phyloP scores from a whole-genome alignment of 2,888 invertebrate genomes.

The Phortica okadai region DNA sequence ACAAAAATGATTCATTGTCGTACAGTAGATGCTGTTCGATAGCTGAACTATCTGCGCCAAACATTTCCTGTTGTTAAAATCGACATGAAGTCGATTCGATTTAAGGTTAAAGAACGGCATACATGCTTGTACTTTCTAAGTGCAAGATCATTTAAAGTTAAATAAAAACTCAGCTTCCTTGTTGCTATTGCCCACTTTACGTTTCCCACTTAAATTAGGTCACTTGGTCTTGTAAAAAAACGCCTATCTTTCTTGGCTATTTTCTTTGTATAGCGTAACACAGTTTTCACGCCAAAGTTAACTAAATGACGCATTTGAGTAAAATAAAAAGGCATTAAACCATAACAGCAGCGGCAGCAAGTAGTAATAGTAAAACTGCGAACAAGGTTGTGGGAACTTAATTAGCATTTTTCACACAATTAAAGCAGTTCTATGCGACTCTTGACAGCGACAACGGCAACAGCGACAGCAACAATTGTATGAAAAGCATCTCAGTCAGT shows the following conservation, averaged over 20 bases:
- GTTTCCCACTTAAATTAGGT: conserved; percentile 15
- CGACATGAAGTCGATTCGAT: background rate
- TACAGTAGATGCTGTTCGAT: conserved; percentile 6
- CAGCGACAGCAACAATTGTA: background rate
- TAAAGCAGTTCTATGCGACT: conserved; percentile 32
- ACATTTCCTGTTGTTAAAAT: background rate
- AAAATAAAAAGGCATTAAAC: conserved; percentile 46
- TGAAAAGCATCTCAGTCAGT: conserved; percentile 26
- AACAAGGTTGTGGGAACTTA: conserved; percentile 70
- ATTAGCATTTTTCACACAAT: conserved; percentile 73
- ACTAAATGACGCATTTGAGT: conserved; percentile 13
- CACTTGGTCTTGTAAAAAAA: background rate
- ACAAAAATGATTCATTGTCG: conserved; percentile 9
- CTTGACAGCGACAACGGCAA: background rate
- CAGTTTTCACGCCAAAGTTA: conserved; percentile 53
- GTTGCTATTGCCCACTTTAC: background rate
- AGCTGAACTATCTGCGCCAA: conserved; percentile 3
- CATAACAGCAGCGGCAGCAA: conserved; percentile 1
- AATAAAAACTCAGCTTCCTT: background rate
- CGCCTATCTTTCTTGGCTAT: background rate
- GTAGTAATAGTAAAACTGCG: conserved; percentile 45
- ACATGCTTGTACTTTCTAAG: conserved; percentile 6
- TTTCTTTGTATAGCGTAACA: conserved; percentile 34
- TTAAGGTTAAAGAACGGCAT: background rate
- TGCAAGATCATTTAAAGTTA: background rate